Evolutionary conservation across 2,113 vertebrate species (phyloP).

Genomic region (Salvator merianae): DNA sequence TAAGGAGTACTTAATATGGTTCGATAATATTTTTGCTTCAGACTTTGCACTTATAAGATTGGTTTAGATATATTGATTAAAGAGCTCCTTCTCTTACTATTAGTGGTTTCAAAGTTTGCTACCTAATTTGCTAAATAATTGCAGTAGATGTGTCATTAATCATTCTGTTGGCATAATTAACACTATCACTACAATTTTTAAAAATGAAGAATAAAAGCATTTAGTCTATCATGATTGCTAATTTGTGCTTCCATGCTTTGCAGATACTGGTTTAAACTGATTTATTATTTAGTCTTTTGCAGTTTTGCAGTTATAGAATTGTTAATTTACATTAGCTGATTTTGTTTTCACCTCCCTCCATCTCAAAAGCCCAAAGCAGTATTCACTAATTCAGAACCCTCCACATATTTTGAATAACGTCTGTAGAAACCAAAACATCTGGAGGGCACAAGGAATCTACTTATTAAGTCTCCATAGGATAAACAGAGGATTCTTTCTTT

Average conservation of each 20-base stretch:
- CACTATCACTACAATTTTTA: conserved; percentile 42
- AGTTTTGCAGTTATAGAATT: conserved; percentile 28
- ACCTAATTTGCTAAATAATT: conserved; percentile 55
- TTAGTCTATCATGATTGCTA: conserved; percentile 46
- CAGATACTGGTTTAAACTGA: conserved; percentile 32
- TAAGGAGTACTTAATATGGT: background rate
- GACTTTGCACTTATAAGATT: background rate
- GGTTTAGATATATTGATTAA: conserved; percentile 36
- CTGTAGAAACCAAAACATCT: too few species aligned
- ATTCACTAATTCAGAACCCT: too few species aligned
- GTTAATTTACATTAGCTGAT: conserved; percentile 16
- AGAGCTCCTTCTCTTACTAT: conserved; percentile 27
- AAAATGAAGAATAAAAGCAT: conserved; percentile 31
- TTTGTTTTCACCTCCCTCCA: background rate
- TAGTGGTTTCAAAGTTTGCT: conserved; percentile 28
- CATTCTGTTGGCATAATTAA: conserved; percentile 52
- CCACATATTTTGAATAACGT: too few species aligned
- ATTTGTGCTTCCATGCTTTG: conserved; percentile 50
- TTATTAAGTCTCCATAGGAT: too few species aligned
- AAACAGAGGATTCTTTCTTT: too few species aligned
- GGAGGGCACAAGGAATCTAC: too few species aligned
- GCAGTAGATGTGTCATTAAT: conserved; percentile 49
- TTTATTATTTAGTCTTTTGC: conserved; percentile 40
- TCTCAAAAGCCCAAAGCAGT: background rate
- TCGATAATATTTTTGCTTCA: background rate